Base-by-base conservation (phyloP, 2,113 vertebrate species). In the Rhinopomastus cyanomelas region DNA sequence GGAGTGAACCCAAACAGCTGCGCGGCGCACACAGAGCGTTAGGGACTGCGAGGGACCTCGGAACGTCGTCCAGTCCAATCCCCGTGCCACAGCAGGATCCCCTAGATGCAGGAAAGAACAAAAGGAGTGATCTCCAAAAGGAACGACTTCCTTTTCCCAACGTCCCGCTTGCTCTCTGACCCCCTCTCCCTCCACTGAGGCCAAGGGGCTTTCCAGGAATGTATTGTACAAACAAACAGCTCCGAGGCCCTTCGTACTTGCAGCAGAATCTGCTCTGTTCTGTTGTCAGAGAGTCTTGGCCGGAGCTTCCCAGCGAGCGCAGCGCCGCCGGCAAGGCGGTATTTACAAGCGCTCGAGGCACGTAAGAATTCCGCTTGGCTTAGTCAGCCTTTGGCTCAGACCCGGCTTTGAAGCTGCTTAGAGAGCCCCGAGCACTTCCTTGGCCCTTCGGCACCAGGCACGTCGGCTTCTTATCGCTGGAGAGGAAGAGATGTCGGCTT, bases 181-280 rank as follows among this genome's bases (percentile, higher is more conserved):
- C n/a, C 42, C n/a, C 67, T 19, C 9, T 71, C 25, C 18, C 29
- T 81, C 32, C 6, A 3, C 67, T 77, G 89, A 90, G 48, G 88
- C 66, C n/a, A 71, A 87, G 59, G 74, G 88, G 69, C 81, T 94
- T 87, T 42, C 25, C 72, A 71, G 67, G 87, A 89, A 84, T 52
- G 88, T 83, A 76, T 89, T 91, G 34, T 44, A 57, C 52, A 93
- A 94, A 90, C 34, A 86, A 66, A 71, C 25, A 75, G 46, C 65
- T 81, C 62, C 90, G 82, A 95, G 94, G 46, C 53, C 56, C 51
- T 90, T 89, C 72, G 85, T 59, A 72, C 91, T 92, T 89, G 72
- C 84, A 84, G 65, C 59, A 46, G 82, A 84, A 44, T 73, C 37
- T 78, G 46, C n/a, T 65, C 59, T 57, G 29, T 74, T 96, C 91